A percentile compares a stretch with the other conserved stretches of the same genome.
phyloP scores from a whole-genome alignment of 2,888 invertebrate genomes.

The Neoscelio sp. region DNA sequence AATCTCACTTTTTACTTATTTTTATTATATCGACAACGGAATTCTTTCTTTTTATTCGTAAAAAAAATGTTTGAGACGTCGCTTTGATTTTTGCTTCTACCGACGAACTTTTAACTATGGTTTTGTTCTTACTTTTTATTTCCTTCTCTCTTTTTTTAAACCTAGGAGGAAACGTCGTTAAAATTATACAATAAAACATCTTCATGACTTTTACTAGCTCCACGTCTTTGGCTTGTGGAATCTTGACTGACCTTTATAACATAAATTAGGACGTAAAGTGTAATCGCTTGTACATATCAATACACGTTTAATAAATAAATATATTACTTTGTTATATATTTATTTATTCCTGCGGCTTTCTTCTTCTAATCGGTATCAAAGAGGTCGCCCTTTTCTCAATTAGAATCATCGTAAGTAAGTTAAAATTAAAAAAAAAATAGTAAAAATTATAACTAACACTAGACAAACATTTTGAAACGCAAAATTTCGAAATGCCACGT shows the following conservation, averaged over 20 bases:
- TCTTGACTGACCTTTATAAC: constrained; percentile 79
- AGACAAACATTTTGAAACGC: no score
- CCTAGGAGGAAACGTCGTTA: constrained; percentile 72
- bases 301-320: constrained; percentile 57
- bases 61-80: constrained; percentile 59
- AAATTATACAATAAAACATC: constrained; percentile 72
- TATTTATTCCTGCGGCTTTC: constrained; percentile 29
- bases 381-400: not conserved
- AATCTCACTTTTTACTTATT: constrained; percentile 57
- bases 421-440: no score
- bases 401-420: no score
- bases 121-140: no score
- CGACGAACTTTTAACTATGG: constrained; percentile 40
- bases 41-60: constrained; percentile 35
- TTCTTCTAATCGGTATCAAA: not conserved
- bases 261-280: constrained; percentile 73
- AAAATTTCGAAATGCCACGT: no score
- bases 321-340: constrained; percentile 50
- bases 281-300: constrained; percentile 41
- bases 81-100: constrained; percentile 45
- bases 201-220: constrained; percentile 78
- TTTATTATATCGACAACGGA: constrained; percentile 24
- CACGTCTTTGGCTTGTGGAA: constrained; percentile 82
- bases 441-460: no score
- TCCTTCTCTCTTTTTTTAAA: constrained; percentile 27